Evolutionary conservation across 2,113 vertebrate genomes (phyloP).

Genomic region (Macrotis lagotis): DNA sequence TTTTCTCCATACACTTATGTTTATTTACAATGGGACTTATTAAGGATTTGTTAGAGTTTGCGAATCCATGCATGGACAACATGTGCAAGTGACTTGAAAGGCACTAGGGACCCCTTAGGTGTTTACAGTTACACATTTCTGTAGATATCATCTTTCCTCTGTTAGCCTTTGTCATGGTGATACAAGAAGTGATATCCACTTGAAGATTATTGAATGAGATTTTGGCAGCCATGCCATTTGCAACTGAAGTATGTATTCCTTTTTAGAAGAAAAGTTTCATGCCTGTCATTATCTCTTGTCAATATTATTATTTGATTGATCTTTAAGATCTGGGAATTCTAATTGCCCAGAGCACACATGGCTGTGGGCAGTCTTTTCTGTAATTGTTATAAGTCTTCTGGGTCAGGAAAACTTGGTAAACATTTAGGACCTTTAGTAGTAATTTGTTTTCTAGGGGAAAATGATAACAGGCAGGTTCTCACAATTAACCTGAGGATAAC

Average conservation of each 20-base stretch:
- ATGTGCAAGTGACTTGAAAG: neutral
- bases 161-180: neutral
- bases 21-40: neutral
- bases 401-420: neutral
- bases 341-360: neutral
- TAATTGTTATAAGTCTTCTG: neutral
- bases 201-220: neutral
- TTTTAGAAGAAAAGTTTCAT: neutral
- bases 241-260: neutral
- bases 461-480: neutral
- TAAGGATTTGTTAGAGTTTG: neutral
- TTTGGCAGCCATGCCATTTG: neutral
- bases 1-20: too few species aligned
- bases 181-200: neutral
- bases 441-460: neutral
- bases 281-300: neutral
- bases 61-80: neutral
- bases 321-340: neutral
- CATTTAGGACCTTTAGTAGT: neutral
- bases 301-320: neutral
- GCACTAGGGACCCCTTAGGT: neutral
- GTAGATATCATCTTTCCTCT: neutral
- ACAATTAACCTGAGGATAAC: neutral
- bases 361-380: neutral
- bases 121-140: neutral